Percentiles rank a stretch among this genome's conserved stretches.
Evolutionary conservation across 2,888 invertebrate genomes (phyloP).

Genomic region (Drepanosiphum platanoidis): DNA sequence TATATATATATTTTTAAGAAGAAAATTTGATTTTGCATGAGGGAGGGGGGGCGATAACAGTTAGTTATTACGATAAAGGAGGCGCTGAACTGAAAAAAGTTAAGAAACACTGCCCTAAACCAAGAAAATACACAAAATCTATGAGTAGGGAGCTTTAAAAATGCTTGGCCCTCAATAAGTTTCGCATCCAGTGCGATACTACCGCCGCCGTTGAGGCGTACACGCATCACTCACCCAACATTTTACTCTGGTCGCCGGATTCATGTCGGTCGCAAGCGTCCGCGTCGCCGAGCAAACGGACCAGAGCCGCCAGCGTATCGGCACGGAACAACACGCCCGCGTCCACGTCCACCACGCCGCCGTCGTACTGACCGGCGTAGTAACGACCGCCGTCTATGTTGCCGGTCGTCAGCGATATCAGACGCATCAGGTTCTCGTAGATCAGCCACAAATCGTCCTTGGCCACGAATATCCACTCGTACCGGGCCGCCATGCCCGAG

Average conservation of each 20-base stretch:
- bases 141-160: no score
- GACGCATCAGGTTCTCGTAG: constrained; percentile 44
- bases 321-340: constrained; percentile 21
- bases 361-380: constrained; percentile 20
- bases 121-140: neutral
- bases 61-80: no score
- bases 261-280: neutral
- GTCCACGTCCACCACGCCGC: neutral
- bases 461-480: constrained; percentile 52
- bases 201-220: no score
- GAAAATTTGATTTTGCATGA: no score
- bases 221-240: constrained; percentile 24
- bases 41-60: no score
- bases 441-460: constrained; percentile 44
- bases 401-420: constrained; percentile 17
- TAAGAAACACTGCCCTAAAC: no score
- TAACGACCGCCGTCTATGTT: constrained; percentile 5
- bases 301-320: neutral
- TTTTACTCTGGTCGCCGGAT: neutral
- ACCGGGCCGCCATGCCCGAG: neutral
- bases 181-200: no score
- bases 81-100: no score
- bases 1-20: no score
- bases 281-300: neutral
- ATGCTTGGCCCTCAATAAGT: no score